Base-by-base conservation (phyloP, 2,888 invertebrate species). In the Eremobia ochroleuca region DNA sequence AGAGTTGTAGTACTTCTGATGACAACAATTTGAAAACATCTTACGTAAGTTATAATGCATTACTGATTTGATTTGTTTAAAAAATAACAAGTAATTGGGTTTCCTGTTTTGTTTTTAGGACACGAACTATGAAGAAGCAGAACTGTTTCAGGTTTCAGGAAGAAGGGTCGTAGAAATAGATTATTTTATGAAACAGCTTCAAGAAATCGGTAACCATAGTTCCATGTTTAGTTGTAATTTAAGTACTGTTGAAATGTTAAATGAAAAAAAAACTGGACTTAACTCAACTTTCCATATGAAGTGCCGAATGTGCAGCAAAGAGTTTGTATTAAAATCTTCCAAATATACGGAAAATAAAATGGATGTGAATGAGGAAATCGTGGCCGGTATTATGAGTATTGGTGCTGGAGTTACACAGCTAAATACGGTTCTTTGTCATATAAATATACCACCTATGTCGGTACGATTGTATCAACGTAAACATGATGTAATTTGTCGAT, bases 391-490 rank as follows among this genome's bases (percentile, higher is more conserved):
- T 4, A 67, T 34, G 49, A 49, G 6, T 13, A 67, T 66, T 66
- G 66, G 46, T 6, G 46, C 46, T 21, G 31, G 66, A 11, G 46
- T 43, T 43, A 43, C 43, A 13, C 43, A 43, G 43, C 43, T 43
- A 43, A 43, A 43, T 13, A 43, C 43, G 21, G 25, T 66, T 31
- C 66, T 66, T 11, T 5, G 31, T 34, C 65, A 66, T 31, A 31
- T 66, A 13, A 66, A 66, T 66, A 66, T 49, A 6, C 66, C 66
- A 46, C 66, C 66, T 21, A 66, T 66, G 31, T 66, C 66, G 5
- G 49, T 13, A 49, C 66, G 66, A 66, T 49, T 66, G 31, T 66
- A 66, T 21, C 49, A 67, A 67, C 25, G 13, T 6, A 67, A 49
- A 49, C 66, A 67, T 6, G 49, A 67, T 3, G 3, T 21, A 6